Base-by-base conservation (phyloP, 2,888 invertebrate species). In the Xestoiulus laeticollis region DNA sequence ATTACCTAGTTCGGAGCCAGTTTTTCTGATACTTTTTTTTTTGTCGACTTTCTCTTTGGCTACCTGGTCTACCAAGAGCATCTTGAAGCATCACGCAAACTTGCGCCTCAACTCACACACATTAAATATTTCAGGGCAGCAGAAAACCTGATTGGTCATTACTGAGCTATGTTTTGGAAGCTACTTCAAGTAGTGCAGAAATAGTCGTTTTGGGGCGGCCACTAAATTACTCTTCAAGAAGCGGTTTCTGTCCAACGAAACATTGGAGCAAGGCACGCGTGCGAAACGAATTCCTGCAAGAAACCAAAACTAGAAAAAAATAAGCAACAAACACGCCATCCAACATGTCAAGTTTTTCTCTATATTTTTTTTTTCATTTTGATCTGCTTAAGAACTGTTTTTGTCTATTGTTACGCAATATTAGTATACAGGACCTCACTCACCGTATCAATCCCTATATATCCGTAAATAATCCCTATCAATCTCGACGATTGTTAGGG, bases 271-370 rank as follows among this genome's bases (percentile, higher is more conserved):
- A 78, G 78, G 30, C 30, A 78, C 78, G 78, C 78, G 78, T 78
- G 78, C 78, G 78, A 78, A 78, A 78, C 78, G 78, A 78, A 78
- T 78, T 78, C 78, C 78, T 30, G 30, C n/a, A 78, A 78, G 78
- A 78, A 78, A 78, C 3, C 78, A 26, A 10, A 78, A 26, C 78
- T 78, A 26, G 30, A 14, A n/a, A n/a, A 78, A 30, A 78, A 78
- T 78, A 78, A 78, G 78, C 78, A 78, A 30, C 78, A 78, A 78
- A 78, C 78, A 78, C 78, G 78, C 78, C 26, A 78, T 78, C 12
- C 78, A 30, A 26, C 12, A 12, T 30, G 78, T 78, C 30, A 30
- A 78, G 26, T 30, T 68, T 68, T 30, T 30, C 78, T 68, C 1
- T 30, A 14, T 78, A 30, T 14, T 78, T 78, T 14, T 78, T 78